phyloP scores from a whole-genome alignment of 2,797 vertebrate genomes.

The Gastrophryne carolinensis region DNA sequence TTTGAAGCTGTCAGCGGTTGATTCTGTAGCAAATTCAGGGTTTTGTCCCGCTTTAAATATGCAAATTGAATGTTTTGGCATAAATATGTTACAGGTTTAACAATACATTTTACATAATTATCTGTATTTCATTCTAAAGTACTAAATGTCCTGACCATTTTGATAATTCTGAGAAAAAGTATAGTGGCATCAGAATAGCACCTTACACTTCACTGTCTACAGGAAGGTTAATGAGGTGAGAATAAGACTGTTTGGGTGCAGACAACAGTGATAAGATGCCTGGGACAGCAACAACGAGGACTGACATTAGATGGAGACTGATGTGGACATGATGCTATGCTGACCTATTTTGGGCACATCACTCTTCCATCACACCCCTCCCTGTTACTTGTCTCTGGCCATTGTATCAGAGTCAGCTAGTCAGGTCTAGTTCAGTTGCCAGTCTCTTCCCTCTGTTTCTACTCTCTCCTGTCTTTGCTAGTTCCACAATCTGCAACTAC shows the following conservation, averaged over 20 bases:
- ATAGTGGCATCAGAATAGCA: neutral
- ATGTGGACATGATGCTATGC: constrained; percentile 11
- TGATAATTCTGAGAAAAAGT: neutral
- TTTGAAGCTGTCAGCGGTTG: too few relatives aligned
- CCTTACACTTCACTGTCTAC: neutral
- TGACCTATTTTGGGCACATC: constrained; percentile 20
- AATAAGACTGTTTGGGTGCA: constrained; percentile 15
- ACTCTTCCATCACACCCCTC: neutral
- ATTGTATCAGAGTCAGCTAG: neutral
- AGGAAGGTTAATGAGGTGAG: constrained; percentile 16
- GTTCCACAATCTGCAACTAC: neutral
- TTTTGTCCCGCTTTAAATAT: too few relatives aligned
- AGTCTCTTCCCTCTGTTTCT: neutral
- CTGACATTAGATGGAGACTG: constrained; percentile 15
- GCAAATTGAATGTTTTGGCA: too few relatives aligned
- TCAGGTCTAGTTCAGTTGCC: neutral
- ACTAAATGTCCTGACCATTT: neutral
- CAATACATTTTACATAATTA: neutral
- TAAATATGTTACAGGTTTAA: too few relatives aligned
- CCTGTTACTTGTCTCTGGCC: neutral
- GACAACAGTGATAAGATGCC: constrained; percentile 14
- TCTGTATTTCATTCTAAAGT: neutral
- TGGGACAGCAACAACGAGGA: neutral
- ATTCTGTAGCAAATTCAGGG: too few relatives aligned
- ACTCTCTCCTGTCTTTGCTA: neutral